Percentiles rank a stretch among this genome's conserved stretches.
These are phyloP conservation scores for Thymallus thymallus DNA, from an alignment of 2,113 vertebrate species.

Conservation along the genomic window DNA sequence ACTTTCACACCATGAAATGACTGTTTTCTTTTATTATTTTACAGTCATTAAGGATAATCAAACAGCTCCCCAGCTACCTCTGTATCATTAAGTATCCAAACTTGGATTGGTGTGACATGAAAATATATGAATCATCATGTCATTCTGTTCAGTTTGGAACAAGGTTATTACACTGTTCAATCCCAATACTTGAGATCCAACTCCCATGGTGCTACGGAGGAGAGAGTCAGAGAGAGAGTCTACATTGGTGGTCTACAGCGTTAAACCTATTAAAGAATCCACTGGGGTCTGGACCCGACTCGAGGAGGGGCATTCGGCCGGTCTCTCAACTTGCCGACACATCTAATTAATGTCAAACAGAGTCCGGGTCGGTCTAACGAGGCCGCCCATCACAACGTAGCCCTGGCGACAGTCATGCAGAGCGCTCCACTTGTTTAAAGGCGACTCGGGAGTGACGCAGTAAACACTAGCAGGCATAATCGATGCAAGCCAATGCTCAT, in stretches of 20 bases:
- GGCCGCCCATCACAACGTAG: slow-evolving; percentile 25
- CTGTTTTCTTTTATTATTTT: neutral
- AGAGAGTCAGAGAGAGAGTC: neutral
- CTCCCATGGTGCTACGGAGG: no score
- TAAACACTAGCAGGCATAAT: slow-evolving; percentile 54
- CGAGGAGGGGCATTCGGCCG: no score
- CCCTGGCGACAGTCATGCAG: neutral
- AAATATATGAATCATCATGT: neutral
- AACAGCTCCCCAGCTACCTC: neutral
- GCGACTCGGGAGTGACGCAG: slow-evolving; percentile 24
- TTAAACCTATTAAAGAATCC: slow-evolving; percentile 11
- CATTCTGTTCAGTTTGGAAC: neutral
- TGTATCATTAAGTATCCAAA: neutral
- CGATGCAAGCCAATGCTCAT: slow-evolving; percentile 46
- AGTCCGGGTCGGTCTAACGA: slow-evolving; percentile 20
- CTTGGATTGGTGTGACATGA: neutral
- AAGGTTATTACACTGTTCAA: neutral
- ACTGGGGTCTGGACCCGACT: neutral
- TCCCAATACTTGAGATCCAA: no score
- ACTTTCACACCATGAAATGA: neutral
- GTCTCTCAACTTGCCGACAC: slow-evolving; percentile 3
- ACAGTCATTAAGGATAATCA: neutral
- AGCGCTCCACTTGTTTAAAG: slow-evolving; percentile 46
- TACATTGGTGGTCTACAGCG: neutral
- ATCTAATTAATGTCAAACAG: slow-evolving; percentile 18